Evolutionary conservation across 2,888 invertebrate species (phyloP), one percentile per base, ranked within the genome.

Genomic region (Alsophila aescularia): DNA sequence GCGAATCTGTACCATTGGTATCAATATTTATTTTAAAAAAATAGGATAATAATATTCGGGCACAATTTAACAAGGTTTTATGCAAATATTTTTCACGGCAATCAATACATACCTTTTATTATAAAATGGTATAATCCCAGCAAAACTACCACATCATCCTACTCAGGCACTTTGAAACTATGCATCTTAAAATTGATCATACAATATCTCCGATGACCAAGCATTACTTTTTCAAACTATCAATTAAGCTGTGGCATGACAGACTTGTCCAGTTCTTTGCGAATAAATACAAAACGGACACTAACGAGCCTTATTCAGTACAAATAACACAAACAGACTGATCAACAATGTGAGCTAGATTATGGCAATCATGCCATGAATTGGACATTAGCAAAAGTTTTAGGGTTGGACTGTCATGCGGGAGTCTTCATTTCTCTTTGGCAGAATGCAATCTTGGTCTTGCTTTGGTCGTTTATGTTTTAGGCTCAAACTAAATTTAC

Each of bases 251-350:
- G 75, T 16, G 77, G 79, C 83, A 83, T 82, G 85, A 87, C 81
- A 76, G 85, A 80, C 81, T 71, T 75, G 73, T 74, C 71, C 52
- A 77, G 58, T 69, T 56, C 62, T 50, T 55, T 35, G 55, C 56
- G 54, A 82, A 83, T 80, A 85, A 84, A 75, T 82, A 81, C 79
- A 79, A 82, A 77, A 76, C 72, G 44, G 64, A 68, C 79, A 76
- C 87, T 90, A 90, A 90, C 90, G 90, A 90, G 81, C 69, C 53
- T 82, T 75, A 90, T 90, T 88, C 87, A 88, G 67, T 52, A 61
- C 68, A 76, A 74, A 82, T 80, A 70, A 66, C 60, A 60, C 72
- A 70, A 72, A 71, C 67, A 70, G 64, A 62, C 49, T 50, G 67
- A 73, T 73, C 70, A 73, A 56, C 75, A 79, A 77, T 77, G 64